Evolutionary conservation across 1,140 invertebrate genomes (phyloP).

Genomic region (Sycobia sp.): DNA sequence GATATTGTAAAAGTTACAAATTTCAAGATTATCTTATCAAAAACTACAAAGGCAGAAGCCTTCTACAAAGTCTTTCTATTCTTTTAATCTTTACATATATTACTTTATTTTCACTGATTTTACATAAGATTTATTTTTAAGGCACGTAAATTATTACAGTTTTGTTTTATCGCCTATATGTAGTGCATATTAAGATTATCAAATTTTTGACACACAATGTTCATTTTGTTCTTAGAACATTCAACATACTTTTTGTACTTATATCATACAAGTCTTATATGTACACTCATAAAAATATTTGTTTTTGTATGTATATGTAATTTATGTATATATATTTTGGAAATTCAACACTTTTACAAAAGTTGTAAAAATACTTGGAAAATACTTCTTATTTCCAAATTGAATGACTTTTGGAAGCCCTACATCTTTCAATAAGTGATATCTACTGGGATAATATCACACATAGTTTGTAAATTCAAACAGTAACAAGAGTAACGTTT

Average conservation of each 20-base stretch:
- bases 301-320: constrained; percentile 16
- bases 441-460: constrained; percentile 8
- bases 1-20: constrained; percentile 16
- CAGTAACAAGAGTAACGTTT: constrained; percentile 9
- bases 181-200: constrained; percentile 4
- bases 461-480: neutral
- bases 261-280: constrained; percentile 25
- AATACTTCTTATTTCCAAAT: constrained; percentile 30
- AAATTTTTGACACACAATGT: constrained; percentile 9
- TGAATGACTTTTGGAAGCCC: constrained; percentile 32
- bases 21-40: constrained; percentile 17
- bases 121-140: constrained; percentile 9
- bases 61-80: constrained; percentile 19
- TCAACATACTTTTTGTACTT: constrained; percentile 7
- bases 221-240: constrained; percentile 11
- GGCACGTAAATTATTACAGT: constrained; percentile 22
- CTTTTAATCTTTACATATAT: constrained; percentile 9
- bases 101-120: constrained; percentile 3
- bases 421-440: constrained; percentile 6
- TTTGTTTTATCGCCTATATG: neutral
- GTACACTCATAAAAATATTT: constrained; percentile 27
- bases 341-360: constrained; percentile 20
- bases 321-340: constrained; percentile 29
- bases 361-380: constrained; percentile 34
- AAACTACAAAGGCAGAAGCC: constrained; percentile 10